phyloP scores from a whole-genome alignment of 2,797 vertebrate species.

The Tauraco hartlaubi region DNA sequence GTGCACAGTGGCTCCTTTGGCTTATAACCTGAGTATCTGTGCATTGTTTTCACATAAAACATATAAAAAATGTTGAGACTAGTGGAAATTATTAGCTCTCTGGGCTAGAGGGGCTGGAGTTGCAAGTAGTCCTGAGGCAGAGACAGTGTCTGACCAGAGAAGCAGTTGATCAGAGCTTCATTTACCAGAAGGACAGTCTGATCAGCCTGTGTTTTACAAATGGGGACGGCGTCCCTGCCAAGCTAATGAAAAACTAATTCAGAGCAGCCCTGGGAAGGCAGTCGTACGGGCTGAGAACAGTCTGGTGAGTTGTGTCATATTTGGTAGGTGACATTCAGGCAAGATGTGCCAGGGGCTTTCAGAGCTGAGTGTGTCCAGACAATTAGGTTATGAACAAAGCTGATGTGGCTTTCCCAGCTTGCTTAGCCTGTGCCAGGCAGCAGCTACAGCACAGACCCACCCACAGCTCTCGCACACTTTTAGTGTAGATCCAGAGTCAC shows the following conservation, averaged over 20 bases:
- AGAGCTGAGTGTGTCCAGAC: neutral
- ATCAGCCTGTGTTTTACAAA: neutral
- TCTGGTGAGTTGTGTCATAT: neutral
- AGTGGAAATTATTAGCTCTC: neutral
- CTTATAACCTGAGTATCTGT: neutral
- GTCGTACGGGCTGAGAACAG: neutral
- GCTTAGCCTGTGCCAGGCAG: neutral
- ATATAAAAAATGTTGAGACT: neutral
- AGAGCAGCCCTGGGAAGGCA: neutral
- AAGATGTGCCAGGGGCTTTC: neutral
- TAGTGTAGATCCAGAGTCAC: neutral
- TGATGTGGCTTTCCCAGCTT: neutral
- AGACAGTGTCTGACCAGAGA: neutral
- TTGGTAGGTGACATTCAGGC: constrained; percentile 2
- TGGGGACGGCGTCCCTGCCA: neutral
- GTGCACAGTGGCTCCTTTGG: neutral
- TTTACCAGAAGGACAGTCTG: neutral
- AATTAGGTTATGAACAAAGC: neutral
- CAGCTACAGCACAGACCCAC: neutral
- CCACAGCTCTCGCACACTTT: neutral
- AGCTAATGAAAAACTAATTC: neutral
- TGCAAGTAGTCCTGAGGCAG: neutral
- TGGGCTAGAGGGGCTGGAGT: neutral
- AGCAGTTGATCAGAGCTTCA: neutral
- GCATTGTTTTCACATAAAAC: neutral